phyloP scores from a whole-genome alignment of 2,888 invertebrate species.

The Marasmarcha lunaedactyla region DNA sequence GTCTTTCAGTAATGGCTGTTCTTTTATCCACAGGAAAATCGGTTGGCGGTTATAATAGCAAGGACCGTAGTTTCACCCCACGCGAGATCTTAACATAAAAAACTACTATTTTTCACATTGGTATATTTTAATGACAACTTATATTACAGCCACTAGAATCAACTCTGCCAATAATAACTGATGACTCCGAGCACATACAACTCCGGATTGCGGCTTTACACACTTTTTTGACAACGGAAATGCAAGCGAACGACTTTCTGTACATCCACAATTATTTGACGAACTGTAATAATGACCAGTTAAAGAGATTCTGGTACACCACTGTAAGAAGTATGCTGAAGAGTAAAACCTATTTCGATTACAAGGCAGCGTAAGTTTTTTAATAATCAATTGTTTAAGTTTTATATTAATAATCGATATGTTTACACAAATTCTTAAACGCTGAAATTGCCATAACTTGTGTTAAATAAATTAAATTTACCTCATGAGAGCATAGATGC shows the following conservation, averaged over 20 bases:
- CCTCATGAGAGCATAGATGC: too few relatives aligned
- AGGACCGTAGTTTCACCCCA: too few relatives aligned
- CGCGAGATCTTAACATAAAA: too few relatives aligned
- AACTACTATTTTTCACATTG: too few relatives aligned
- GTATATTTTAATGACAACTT: too few relatives aligned
- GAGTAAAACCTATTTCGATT: slow-evolving; percentile 74
- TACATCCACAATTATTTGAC: slow-evolving; percentile 77
- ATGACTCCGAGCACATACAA: slow-evolving; percentile 75
- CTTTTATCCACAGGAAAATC: too few relatives aligned
- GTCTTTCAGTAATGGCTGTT: too few relatives aligned
- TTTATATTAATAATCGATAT: neutral
- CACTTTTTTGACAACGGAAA: slow-evolving; percentile 70
- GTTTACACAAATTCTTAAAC: neutral
- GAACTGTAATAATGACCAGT: slow-evolving; percentile 70
- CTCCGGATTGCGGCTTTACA: slow-evolving; percentile 76
- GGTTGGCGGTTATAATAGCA: neutral
- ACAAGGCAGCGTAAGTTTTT: slow-evolving; percentile 72
- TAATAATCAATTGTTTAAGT: too few relatives aligned
- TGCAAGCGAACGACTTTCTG: slow-evolving; percentile 74
- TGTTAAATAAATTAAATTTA: too few relatives aligned
- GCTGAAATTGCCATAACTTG: neutral
- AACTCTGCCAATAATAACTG: slow-evolving; percentile 75
- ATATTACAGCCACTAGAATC: slow-evolving; percentile 59
- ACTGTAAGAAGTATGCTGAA: slow-evolving; percentile 76
- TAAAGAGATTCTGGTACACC: slow-evolving; percentile 79